A percentile compares a stretch with the other conserved stretches of the same genome.
phyloP scores from a whole-genome alignment of 2,113 vertebrate species.

The Chionomys nivalis region DNA sequence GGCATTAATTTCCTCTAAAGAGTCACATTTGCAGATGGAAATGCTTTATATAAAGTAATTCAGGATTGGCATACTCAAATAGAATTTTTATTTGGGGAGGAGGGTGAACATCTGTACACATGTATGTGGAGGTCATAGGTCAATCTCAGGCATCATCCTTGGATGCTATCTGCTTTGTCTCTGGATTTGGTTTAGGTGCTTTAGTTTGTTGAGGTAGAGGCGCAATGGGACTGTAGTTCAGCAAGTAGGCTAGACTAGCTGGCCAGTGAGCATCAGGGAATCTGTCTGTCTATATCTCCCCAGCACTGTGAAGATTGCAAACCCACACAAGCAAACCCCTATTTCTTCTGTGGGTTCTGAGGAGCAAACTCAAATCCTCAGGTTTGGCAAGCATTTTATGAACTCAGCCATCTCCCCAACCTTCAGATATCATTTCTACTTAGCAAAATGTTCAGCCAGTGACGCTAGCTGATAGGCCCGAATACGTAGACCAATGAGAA shows the following conservation, averaged over 20 bases:
- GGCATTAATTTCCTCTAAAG: slow-evolving; percentile 30
- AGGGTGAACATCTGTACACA: too few relatives aligned
- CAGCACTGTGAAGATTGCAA: too few relatives aligned
- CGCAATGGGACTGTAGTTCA: not conserved
- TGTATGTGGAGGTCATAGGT: not conserved
- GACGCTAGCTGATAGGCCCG: not conserved
- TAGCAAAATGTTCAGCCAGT: not conserved
- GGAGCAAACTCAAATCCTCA: not conserved
- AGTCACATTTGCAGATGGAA: slow-evolving; percentile 37
- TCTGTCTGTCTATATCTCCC: too few relatives aligned
- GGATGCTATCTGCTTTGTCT: not conserved
- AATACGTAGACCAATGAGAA: not conserved
- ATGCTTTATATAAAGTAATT: not conserved
- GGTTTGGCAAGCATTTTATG: not conserved
- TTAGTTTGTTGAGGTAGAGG: not conserved
- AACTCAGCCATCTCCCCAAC: too few relatives aligned
- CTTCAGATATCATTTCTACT: slow-evolving; percentile 33
- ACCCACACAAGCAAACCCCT: not conserved
- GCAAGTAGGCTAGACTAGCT: not conserved
- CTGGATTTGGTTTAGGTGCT: not conserved
- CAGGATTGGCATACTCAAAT: not conserved
- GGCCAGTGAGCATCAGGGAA: not conserved
- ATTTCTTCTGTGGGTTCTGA: not conserved
- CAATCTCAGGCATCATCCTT: not conserved
- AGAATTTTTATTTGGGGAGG: slow-evolving; percentile 20